Percentiles rank a stretch among this genome's conserved stretches.
Evolutionary conservation across 92 coral and sea anemone genomes (phyloP).

Genomic region (Epizoanthus rinbou): DNA sequence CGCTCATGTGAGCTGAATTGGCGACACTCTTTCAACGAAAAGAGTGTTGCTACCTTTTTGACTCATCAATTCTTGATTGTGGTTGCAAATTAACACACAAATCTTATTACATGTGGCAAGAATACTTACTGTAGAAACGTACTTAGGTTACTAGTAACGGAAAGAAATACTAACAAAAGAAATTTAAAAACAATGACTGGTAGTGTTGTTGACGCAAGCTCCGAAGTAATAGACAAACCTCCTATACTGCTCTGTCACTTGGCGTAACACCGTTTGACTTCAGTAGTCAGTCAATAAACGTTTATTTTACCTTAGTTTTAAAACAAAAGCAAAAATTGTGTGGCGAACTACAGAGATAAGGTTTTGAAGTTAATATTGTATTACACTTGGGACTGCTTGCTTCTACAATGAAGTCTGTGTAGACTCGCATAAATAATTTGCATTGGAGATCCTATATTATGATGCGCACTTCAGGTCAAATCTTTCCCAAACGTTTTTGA

Average conservation of each 20-base stretch:
- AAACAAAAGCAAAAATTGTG: background rate
- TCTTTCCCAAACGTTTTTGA: background rate
- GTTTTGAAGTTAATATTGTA: background rate
- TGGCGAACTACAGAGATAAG: background rate
- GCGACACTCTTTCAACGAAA: background rate
- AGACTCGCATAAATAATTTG: constrained; percentile 4
- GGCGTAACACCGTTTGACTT: background rate
- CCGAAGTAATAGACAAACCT: background rate
- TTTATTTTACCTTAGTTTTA: background rate
- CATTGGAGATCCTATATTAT: constrained; percentile 7
- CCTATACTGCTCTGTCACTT: no score
- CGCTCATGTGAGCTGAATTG: background rate
- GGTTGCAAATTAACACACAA: background rate
- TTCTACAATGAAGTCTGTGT: background rate
- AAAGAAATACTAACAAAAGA: constrained; percentile 32
- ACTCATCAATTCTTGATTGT: background rate
- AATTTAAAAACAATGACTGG: constrained; percentile 15
- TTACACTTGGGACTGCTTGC: background rate
- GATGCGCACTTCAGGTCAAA: background rate
- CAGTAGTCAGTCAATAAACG: background rate
- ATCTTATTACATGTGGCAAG: background rate
- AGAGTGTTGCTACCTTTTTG: background rate
- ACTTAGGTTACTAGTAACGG: constrained; percentile 20
- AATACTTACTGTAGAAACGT: constrained; percentile 9
- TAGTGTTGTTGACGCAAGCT: background rate